Evolutionary conservation across 2,888 invertebrate species (phyloP).

Genomic region (Drosophila pseudotalamancana): DNA sequence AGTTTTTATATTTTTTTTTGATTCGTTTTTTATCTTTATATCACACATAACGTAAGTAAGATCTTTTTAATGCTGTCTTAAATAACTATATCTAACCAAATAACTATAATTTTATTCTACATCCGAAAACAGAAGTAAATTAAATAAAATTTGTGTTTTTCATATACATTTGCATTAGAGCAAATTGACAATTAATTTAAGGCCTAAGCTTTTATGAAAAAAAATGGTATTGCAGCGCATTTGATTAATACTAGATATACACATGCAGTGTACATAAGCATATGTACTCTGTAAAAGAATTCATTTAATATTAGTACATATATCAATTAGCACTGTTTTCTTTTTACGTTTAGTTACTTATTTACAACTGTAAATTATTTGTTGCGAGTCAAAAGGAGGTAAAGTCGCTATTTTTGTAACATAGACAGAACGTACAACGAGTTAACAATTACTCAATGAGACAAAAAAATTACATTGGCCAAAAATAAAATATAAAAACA

Average conservation of each 20-base stretch:
- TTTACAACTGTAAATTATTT: constrained; percentile 62
- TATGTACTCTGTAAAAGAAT: constrained; percentile 46
- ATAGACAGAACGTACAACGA: constrained; percentile 68
- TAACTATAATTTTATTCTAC: constrained; percentile 53
- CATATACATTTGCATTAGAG: constrained; percentile 44
- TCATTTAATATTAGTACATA: constrained; percentile 61
- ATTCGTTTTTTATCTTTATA: constrained; percentile 74
- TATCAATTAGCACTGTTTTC: constrained; percentile 33
- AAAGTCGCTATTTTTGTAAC: constrained; percentile 52
- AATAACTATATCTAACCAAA: constrained; percentile 62
- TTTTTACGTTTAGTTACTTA: constrained; percentile 49
- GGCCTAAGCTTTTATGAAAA: constrained; percentile 50
- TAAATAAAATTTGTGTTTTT: constrained; percentile 37
- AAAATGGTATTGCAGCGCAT: constrained; percentile 62
- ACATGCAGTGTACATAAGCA: constrained; percentile 33
- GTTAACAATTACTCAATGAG: constrained; percentile 68
- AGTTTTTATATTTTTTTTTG: constrained; percentile 72
- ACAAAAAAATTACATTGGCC: constrained; percentile 25
- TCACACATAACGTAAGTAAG: constrained; percentile 81
- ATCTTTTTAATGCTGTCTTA: constrained; percentile 75
- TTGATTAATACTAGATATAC: constrained; percentile 58
- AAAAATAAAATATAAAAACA: constrained; percentile 19
- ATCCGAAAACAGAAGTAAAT: constrained; percentile 51
- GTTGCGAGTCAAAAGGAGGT: constrained; percentile 60
- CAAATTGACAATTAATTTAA: constrained; percentile 41